These are phyloP conservation scores for Rhabdornis inornatus DNA, from an alignment of 2,113 vertebrate genomes.

Conservation along the genomic window DNA sequence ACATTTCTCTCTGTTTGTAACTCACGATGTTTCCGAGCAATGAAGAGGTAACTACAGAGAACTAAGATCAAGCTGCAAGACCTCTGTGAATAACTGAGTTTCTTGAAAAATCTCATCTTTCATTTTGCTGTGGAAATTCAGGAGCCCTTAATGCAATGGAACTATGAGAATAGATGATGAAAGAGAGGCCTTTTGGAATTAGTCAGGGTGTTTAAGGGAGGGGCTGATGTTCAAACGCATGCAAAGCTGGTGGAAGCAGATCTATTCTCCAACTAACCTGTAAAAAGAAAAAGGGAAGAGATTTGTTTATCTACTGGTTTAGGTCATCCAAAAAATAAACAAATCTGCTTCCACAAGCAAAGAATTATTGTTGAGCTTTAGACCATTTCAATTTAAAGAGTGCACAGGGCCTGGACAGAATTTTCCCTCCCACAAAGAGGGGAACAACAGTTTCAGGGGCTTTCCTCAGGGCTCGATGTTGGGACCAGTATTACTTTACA, in stretches of 20 bases:
- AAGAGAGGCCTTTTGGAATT: neutral
- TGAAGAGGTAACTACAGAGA: conserved; percentile 47
- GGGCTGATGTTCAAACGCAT: neutral
- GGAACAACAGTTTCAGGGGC: neutral
- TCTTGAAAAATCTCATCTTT: neutral
- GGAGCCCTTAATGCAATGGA: neutral
- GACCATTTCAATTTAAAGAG: neutral
- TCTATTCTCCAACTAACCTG: neutral
- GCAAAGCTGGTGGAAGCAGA: neutral
- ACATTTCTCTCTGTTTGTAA: conserved; percentile 60
- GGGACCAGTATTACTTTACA: neutral
- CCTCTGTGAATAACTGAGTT: neutral
- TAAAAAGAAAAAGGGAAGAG: neutral
- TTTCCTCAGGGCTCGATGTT: neutral
- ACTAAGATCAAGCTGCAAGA: neutral
- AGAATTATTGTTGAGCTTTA: neutral
- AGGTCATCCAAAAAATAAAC: neutral
- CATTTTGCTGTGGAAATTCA: neutral
- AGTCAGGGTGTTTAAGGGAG: neutral
- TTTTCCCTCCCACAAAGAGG: neutral
- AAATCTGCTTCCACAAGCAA: neutral
- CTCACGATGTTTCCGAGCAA: conserved; percentile 38
- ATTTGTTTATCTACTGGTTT: neutral
- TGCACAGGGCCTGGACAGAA: neutral
- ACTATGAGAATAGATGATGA: neutral